Percentiles rank a stretch among this genome's conserved stretches.
phyloP scores from a whole-genome alignment of 2,797 vertebrate genomes.

The Protosalanx chinensis region DNA sequence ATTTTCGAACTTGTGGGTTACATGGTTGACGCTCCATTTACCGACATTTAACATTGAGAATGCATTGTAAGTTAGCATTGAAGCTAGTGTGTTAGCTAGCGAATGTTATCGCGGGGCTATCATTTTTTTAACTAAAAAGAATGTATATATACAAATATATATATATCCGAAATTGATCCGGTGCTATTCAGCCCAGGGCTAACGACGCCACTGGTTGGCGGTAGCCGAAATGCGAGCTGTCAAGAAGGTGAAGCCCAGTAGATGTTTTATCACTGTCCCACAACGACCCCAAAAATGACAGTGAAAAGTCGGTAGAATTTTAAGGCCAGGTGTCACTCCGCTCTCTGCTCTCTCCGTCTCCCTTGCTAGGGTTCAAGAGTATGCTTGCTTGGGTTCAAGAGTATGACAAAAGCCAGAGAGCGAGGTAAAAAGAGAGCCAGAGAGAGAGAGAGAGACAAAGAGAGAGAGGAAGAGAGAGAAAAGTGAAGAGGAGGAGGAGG shows the following conservation, averaged over 20 bases:
- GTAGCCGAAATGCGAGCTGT: constrained; percentile 33
- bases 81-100: too few relatives aligned
- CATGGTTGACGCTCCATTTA: too few relatives aligned
- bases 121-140: too few relatives aligned
- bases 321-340: background rate
- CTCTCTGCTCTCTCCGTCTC: background rate
- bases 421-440: background rate
- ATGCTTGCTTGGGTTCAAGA: background rate
- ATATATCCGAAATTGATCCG: too few relatives aligned
- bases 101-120: too few relatives aligned
- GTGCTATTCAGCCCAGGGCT: too few relatives aligned
- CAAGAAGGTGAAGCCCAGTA: constrained; percentile 29
- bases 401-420: background rate
- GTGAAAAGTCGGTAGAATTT: background rate
- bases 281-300: background rate
- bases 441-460: background rate
- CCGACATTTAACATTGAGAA: too few relatives aligned
- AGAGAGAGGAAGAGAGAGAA: background rate
- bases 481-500: background rate
- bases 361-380: background rate
- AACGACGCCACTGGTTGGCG: constrained; percentile 66
- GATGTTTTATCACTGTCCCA: background rate
- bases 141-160: too few relatives aligned
- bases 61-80: too few relatives aligned
- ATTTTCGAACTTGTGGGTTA: too few relatives aligned